Evolutionary conservation across 2,797 vertebrate species (phyloP), one percentile per base, ranked within the genome.

Genomic region (Platyrinchus mystaceus): DNA sequence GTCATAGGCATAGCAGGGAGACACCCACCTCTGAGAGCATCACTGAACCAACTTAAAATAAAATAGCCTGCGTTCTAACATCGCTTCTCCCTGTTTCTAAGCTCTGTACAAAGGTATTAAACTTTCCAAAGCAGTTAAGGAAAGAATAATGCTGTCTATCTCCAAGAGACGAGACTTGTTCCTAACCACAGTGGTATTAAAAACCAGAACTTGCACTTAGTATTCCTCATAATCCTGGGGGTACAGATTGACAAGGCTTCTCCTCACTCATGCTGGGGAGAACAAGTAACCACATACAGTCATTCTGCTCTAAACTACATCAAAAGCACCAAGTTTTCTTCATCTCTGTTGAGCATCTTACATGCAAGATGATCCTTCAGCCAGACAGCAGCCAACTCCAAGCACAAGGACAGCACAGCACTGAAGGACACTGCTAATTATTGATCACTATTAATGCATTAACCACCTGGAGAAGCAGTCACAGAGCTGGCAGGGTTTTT

Each of bases 21-120:
- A 97, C 92, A 96, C 90, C 95, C 93, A 97, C 92, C 92, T 90
- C 88, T 55, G 82, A 81, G 50, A 95, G 84, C 87, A 95, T 93
- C 84, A 82, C 84, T 68, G 83, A 93, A 58, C 75, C 81, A 84
- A 84, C 81, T 36, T 67, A 87, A 95, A 82, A 89, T 74, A 91
- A 95, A 89, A 43, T 11, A 96, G 84, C 94, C 92, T 90, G 86
- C 69, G 9, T 92, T 84, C 83, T 52, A 95, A 76, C 89, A 76
- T 75, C 43, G 47, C 44, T 89, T 71, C 78, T 93, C 68, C 44
- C 63, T 14, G 59, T 46, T 94, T 76, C 59, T 70, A n/a, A 90
- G 73, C 67, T 89, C 58, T 34, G 55, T 43, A 71, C 53, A 43
- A n/a, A 92, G 93, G 70, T 50, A 86, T 44, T 32, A 11, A 86